Conservation (phyloP, 2,113 vertebrate species). For the Aviceda subcristata region DNA sequence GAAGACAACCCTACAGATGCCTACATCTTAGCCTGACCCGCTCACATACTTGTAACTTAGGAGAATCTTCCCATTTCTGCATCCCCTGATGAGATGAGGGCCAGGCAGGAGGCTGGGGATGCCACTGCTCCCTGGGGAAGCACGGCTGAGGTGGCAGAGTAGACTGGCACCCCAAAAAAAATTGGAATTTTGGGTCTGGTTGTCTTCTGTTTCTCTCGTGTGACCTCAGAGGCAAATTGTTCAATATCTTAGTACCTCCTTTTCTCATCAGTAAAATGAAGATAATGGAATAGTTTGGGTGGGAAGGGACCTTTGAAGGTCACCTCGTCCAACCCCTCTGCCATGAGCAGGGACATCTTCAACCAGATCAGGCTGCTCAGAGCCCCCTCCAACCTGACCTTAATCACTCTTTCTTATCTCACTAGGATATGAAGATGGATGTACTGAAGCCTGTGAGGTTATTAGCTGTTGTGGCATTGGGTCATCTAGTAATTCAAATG, state of each 20-base stretch:
- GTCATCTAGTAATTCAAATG: not conserved
- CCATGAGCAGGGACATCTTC: not conserved
- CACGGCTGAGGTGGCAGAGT: not conserved
- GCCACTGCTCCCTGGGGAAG: not conserved
- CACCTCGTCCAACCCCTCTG: not conserved
- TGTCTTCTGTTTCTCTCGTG: not conserved
- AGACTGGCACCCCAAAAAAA: not conserved
- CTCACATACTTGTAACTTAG: fast-evolving
- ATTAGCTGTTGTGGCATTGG: not conserved
- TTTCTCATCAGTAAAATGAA: not conserved
- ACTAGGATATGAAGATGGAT: not conserved
- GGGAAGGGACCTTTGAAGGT: not conserved
- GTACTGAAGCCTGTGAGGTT: not conserved
- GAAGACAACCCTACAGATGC: not conserved
- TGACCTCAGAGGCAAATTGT: not conserved
- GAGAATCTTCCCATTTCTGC: not conserved
- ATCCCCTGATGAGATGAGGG: not conserved
- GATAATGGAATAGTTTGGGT: no score
- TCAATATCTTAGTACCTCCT: not conserved
- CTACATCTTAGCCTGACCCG: not conserved
- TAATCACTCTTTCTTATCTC: not conserved
- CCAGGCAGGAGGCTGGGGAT: not conserved
- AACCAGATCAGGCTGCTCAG: not conserved
- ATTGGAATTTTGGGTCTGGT: not conserved
- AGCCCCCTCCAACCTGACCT: not conserved